phyloP scores from a whole-genome alignment of 2,797 vertebrate genomes.

The Neoniphon sammara region DNA sequence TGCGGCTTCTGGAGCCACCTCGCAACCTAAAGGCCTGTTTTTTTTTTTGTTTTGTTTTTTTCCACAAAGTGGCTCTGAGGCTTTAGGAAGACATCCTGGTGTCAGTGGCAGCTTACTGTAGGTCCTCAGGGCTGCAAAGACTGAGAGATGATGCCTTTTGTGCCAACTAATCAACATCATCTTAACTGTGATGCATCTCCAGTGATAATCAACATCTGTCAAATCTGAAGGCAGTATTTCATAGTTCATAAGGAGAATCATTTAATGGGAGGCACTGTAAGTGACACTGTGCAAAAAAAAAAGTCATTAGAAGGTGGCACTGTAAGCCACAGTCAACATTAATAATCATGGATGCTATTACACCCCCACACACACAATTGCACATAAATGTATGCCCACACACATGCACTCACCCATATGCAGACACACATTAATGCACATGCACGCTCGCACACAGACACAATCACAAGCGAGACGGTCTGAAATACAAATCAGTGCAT shows the following conservation, averaged over 20 bases:
- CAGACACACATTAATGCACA: not conserved
- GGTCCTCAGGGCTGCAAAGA: not conserved
- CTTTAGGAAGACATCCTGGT: not conserved
- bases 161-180: not conserved
- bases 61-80: not conserved
- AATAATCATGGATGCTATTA: too few species aligned
- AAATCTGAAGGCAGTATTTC: too few species aligned
- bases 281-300: too few species aligned
- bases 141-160: too few species aligned
- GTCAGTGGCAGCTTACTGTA: not conserved
- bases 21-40: slow-evolving; percentile 33
- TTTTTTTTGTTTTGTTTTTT: not conserved
- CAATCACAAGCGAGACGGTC: not conserved
- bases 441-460: not conserved
- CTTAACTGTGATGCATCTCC: not conserved
- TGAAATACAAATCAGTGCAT: not conserved
- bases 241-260: too few species aligned
- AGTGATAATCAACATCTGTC: not conserved
- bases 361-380: too few species aligned
- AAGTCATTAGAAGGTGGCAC: too few species aligned
- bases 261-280: too few species aligned
- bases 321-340: too few species aligned
- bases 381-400: not conserved
- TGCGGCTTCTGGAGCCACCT: slow-evolving; percentile 49
- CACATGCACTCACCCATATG: not conserved